phyloP scores from a whole-genome alignment of 1,140 invertebrate genomes.

The Ridgeia piscesae region DNA sequence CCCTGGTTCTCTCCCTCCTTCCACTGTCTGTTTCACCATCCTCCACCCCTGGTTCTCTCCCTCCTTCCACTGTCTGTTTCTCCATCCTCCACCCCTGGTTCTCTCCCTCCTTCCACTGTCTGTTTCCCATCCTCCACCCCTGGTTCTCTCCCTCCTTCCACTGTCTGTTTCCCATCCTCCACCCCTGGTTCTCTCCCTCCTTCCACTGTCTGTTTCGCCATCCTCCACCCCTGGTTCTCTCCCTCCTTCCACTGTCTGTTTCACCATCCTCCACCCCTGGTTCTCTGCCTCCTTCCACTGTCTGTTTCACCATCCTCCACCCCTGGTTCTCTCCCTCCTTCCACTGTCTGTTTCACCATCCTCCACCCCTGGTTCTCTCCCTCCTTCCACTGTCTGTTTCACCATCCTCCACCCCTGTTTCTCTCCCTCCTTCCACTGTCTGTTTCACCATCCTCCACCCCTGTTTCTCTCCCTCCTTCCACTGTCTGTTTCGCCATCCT shows the following conservation, averaged over 20 bases:
- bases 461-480: neutral
- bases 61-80: neutral
- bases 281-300: neutral
- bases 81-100: neutral
- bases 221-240: neutral
- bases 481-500: neutral
- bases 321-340: neutral
- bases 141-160: neutral
- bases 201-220: neutral
- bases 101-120: neutral
- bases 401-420: neutral
- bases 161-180: neutral
- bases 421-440: neutral
- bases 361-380: neutral
- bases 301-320: neutral
- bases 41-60: neutral
- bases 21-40: neutral
- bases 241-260: neutral
- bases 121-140: neutral
- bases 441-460: neutral
- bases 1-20: neutral
- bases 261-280: neutral
- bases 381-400: neutral
- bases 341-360: neutral
- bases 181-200: neutral